Evolutionary conservation across 1,140 invertebrate genomes (phyloP), one percentile per base, ranked within the genome.

Genomic region (Zophobas morio): DNA sequence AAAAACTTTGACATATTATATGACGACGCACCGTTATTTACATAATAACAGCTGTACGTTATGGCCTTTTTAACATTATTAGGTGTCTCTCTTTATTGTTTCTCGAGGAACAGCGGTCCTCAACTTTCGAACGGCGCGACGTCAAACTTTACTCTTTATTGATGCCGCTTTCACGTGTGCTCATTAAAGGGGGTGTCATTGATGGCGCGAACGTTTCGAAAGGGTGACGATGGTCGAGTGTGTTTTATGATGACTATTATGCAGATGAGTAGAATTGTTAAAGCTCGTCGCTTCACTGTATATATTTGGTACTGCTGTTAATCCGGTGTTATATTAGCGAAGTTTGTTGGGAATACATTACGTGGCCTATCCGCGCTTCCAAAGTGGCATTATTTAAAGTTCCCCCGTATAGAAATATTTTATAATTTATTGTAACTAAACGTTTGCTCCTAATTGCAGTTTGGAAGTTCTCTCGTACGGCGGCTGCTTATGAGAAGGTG

Each of bases 371-470:
- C 77, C 72, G 63, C 57, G 78, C 80, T 78, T 81, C 79, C 77
- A 79, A 82, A 82, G 81, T 81, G 83, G 80, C 83, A 81, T 84
- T 84, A 84, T 84, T 84, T 83, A 83, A 84, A 84, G 76, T 84
- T 83, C 73, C 78, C 81, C 77, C 63, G 80, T 84, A 84, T 84
- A 84, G 83, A 84, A 84, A 84, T 84, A 84, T 83, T 81, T 78
- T 75, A 75, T 83, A 83, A 84, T 84, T 84, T 84, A 84, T 84
- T 79, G 82, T 80, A 76, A 78, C 75, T 78, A 78, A 81, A 79
- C 81, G 81, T 80, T 83, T 83, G 82, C 81, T 80, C 80, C 83
- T 84, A 84, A 84, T 84, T 84, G 83, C 83, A 82, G 82, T 84
- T 83, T 83, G 74, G 78, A 84, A 82, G 75, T 84, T 82, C 54